Conservation (phyloP, 2,113 vertebrate species). For the Nannospalax galili region DNA sequence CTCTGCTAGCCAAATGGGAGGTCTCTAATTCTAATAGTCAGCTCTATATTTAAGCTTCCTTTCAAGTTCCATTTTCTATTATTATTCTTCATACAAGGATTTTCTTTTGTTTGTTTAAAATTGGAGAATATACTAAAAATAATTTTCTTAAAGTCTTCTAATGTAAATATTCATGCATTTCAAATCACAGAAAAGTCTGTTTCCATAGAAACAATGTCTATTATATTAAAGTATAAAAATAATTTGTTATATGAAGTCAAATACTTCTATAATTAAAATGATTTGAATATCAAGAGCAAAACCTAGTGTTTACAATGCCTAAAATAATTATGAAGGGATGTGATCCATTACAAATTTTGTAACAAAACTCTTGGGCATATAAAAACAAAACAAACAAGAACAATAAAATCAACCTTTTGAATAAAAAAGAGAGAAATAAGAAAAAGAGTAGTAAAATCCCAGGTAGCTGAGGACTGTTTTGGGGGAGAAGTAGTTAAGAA, state of each 20-base stretch:
- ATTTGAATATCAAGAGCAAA: not conserved
- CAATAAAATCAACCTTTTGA: not conserved
- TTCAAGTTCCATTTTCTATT: not conserved
- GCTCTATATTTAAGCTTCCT: not conserved
- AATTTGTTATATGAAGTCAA: not conserved
- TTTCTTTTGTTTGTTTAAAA: not conserved
- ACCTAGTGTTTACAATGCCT: not conserved
- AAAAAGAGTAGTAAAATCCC: not conserved
- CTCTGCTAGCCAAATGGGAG: not conserved
- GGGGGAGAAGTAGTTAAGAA: not conserved
- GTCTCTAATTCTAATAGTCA: too few relatives aligned
- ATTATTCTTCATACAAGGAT: not conserved
- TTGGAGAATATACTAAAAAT: not conserved
- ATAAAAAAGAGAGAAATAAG: not conserved
- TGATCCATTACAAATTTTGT: not conserved
- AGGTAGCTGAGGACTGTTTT: not conserved
- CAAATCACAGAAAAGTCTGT: not conserved
- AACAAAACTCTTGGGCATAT: not conserved
- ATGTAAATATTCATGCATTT: not conserved
- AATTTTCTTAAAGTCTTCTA: not conserved
- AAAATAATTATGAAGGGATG: not conserved
- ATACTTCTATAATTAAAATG: not conserved
- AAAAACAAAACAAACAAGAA: not conserved
- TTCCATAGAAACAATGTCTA: not conserved
- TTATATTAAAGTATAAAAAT: not conserved